A percentile compares a stretch with the other conserved stretches of the same genome.
Evolutionary conservation across 2,797 vertebrate species (phyloP).

Genomic region (Balearica regulorum): DNA sequence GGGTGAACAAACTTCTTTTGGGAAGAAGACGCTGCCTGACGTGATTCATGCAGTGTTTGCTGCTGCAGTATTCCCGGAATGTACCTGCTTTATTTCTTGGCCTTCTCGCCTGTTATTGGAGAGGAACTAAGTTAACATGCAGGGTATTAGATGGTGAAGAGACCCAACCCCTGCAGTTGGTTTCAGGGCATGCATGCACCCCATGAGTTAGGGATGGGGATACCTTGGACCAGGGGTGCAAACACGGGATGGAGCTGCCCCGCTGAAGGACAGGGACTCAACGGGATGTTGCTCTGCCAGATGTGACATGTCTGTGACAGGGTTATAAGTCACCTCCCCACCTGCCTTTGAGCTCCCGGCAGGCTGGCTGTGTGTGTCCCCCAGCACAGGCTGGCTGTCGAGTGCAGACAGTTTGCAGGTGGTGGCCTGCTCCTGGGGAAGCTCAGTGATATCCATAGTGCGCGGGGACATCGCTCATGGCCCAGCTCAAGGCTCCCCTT

Average conservation of each 20-base stretch:
- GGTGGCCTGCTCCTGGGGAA: background rate
- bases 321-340: background rate
- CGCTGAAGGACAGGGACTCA: background rate
- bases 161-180: background rate
- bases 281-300: accelerated
- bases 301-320: background rate
- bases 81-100: slow-evolving; percentile 58
- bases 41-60: slow-evolving; percentile 24
- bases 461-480: accelerated
- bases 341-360: background rate
- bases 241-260: background rate
- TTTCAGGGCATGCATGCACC: accelerated
- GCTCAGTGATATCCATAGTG: background rate
- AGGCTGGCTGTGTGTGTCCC: background rate
- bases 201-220: background rate
- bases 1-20: background rate
- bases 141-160: background rate
- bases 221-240: background rate
- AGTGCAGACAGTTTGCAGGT: background rate
- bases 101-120: background rate
- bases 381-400: background rate
- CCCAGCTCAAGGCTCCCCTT: background rate
- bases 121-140: background rate
- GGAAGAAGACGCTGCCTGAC: accelerated
- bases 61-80: background rate